These are phyloP conservation scores for Accipiter virgatus DNA, from an alignment of 2,113 vertebrate genomes.

Conservation along the genomic window DNA sequence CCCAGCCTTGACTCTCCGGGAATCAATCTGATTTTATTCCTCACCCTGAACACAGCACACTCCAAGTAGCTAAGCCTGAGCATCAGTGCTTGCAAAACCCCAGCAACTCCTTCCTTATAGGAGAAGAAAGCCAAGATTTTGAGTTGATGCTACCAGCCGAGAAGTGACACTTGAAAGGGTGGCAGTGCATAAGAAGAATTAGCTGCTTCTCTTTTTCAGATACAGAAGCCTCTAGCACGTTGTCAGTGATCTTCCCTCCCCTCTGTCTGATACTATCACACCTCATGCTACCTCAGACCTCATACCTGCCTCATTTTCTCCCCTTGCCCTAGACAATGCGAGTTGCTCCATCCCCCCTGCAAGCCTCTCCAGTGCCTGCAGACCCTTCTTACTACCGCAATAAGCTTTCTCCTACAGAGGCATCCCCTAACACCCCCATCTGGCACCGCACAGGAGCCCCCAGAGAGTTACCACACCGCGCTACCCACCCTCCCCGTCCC, in stretches of 20 bases:
- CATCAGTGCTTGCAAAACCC: neutral
- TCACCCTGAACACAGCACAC: neutral
- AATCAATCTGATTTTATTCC: neutral
- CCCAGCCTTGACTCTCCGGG: neutral
- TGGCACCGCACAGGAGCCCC: neutral
- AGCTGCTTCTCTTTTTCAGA: neutral
- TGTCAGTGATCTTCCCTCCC: neutral
- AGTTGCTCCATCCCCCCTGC: no score
- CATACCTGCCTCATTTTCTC: neutral
- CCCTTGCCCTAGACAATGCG: neutral
- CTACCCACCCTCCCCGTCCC: accelerated
- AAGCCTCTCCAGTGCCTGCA: neutral
- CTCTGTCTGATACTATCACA: accelerated
- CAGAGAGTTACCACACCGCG: accelerated
- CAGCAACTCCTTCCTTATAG: neutral
- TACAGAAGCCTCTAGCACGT: neutral
- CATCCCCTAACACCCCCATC: accelerated
- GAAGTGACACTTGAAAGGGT: neutral
- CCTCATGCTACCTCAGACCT: neutral
- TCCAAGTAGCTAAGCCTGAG: neutral
- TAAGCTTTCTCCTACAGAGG: neutral
- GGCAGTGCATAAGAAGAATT: neutral
- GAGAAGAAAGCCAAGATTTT: neutral
- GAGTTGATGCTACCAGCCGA: neutral
- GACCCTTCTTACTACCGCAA: neutral